Percentiles rank a stretch among this genome's conserved stretches.
Evolutionary conservation across 2,113 vertebrate species (phyloP).

Genomic region (Cyprinodon variegatus): DNA sequence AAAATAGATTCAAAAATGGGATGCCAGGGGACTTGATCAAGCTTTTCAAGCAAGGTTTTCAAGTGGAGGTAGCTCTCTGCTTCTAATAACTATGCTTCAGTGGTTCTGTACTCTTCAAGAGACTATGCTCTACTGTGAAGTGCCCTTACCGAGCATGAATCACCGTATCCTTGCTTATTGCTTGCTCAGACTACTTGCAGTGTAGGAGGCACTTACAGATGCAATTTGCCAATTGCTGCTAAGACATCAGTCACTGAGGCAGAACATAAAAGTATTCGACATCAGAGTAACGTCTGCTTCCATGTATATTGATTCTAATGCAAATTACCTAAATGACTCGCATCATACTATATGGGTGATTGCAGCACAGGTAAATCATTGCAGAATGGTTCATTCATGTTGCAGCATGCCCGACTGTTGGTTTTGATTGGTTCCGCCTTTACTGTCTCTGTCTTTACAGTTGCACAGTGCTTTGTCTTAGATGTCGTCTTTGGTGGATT

Average conservation of each 20-base stretch:
- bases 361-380: slow-evolving; percentile 18
- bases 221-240: slow-evolving; percentile 54
- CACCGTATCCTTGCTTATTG: slow-evolving; percentile 50
- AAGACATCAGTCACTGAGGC: slow-evolving; percentile 44
- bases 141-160: slow-evolving; percentile 54
- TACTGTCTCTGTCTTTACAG: slow-evolving; percentile 3
- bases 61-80: slow-evolving; percentile 26
- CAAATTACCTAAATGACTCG: slow-evolving; percentile 33
- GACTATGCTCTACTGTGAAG: slow-evolving; percentile 44
- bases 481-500: slow-evolving; percentile 21
- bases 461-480: slow-evolving; percentile 15
- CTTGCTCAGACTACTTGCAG: slow-evolving; percentile 52
- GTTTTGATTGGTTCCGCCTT: slow-evolving; percentile 10
- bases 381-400: background rate
- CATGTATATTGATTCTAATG: slow-evolving; percentile 38
- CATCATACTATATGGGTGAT: slow-evolving; percentile 1
- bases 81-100: slow-evolving; percentile 45
- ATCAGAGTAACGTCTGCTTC: slow-evolving; percentile 22
- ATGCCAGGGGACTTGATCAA: slow-evolving; percentile 19
- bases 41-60: slow-evolving; percentile 28
- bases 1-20: slow-evolving; percentile 14
- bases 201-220: slow-evolving; percentile 50
- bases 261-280: slow-evolving; percentile 32
- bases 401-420: background rate
- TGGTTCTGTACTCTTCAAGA: slow-evolving; percentile 53